Evolutionary conservation across 2,113 vertebrate genomes (phyloP), one percentile per base, ranked within the genome.

Genomic region (Larimichthys polyactis): DNA sequence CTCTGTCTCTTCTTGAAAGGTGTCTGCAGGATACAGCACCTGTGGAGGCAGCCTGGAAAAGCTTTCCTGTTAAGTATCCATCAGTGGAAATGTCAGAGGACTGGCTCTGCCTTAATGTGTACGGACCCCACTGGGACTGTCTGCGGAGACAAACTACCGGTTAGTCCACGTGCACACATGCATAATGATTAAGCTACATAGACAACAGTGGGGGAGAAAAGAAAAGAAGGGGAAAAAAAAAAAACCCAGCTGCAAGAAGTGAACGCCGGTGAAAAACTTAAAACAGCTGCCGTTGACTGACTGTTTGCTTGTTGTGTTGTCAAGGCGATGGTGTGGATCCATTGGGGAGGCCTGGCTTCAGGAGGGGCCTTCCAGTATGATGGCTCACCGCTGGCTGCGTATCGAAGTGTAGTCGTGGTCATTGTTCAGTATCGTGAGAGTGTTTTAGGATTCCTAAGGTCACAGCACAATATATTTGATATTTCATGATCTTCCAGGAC

Each of bases 281-380:
- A 54, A 58, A 58, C 20, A 55, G 52, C 5, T 55, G 36, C 36
- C 36, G 36, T 40, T 2, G 52, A 60, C 10, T 17, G 15, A 24
- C 7, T 11, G 29, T 19, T 36, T 36, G 16, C 19, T 66, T 52
- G 48, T 4, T 69, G 17, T 70, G 67, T 22, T 40, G 27, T 54
- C 49, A 19, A 55, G 67, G 67, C 40, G 51, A 70, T 70, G 67
- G 49, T 70, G 67, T 70, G 49, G 67, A 70, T 70, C 67, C 67
- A 55, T 0, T 29, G 19, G 5, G 67, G 67, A 16, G 51, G 27
- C 3, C 49, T 55, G 67, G 24, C 48, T 19, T 4, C n/a, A 44
- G 40, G 70, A 12, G 52, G 52, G 54, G 52, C 32, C 69, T 57
- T 12, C n/a, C 69, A 71, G 32, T 43, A 24, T 14, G 7, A 58